These are phyloP conservation scores for Phoxinus phoxinus DNA, from an alignment of 2,113 vertebrate genomes.

Conservation along the genomic window DNA sequence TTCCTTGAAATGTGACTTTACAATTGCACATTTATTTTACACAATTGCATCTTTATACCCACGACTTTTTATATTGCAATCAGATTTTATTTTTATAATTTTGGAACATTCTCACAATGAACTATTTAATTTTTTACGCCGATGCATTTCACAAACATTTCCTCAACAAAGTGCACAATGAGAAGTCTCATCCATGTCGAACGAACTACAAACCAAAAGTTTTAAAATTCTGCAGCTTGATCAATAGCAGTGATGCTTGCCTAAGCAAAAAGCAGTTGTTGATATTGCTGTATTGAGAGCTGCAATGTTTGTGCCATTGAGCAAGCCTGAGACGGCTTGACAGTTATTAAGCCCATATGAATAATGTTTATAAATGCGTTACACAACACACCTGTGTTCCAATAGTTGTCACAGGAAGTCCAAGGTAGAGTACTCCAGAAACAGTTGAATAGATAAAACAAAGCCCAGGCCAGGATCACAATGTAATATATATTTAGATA, in stretches of 20 bases:
- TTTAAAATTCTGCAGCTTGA: not conserved
- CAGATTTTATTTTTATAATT: too few relatives aligned
- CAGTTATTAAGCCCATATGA: not conserved
- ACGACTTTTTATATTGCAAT: too few relatives aligned
- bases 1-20: not conserved
- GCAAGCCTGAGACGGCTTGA: not conserved
- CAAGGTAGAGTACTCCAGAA: slow-evolving; percentile 85
- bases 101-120: not conserved
- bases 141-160: not conserved
- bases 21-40: not conserved
- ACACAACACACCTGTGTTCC: slow-evolving; percentile 85
- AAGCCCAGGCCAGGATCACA: slow-evolving; percentile 87
- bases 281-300: not conserved
- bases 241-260: not conserved
- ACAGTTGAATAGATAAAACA: slow-evolving; percentile 89
- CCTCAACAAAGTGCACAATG: not conserved
- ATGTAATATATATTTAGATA: slow-evolving; percentile 93
- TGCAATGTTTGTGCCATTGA: not conserved
- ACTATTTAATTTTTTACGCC: not conserved
- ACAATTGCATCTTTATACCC: not conserved
- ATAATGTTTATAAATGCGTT: not conserved
- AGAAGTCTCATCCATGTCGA: not conserved
- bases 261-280: not conserved
- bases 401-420: slow-evolving; percentile 85
- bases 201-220: not conserved